These are phyloP conservation scores for Megalops cyprinoides DNA, from an alignment of 2,797 vertebrate species.

Conservation along the genomic window DNA sequence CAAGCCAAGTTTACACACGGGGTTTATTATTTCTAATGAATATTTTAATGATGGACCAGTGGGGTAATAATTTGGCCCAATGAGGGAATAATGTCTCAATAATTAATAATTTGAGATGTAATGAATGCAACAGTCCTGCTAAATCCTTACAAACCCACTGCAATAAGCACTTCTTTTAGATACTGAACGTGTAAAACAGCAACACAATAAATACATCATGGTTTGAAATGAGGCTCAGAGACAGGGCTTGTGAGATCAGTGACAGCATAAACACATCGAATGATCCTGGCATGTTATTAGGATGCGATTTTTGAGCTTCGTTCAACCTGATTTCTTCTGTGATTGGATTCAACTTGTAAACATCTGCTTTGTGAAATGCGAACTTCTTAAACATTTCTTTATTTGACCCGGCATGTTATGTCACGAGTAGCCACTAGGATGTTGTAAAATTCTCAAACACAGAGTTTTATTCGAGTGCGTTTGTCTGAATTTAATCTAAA, in stretches of 20 bases:
- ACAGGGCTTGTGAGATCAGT: not conserved
- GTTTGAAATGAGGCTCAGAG: too few relatives aligned
- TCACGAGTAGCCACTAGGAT: slow-evolving; percentile 9
- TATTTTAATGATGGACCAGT: not conserved
- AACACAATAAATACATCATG: too few relatives aligned
- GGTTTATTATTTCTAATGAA: not conserved
- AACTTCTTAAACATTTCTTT: too few relatives aligned
- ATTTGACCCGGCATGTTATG: not conserved
- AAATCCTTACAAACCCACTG: not conserved
- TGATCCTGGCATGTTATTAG: not conserved
- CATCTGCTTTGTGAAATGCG: not conserved
- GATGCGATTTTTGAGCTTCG: not conserved
- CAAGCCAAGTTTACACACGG: not conserved
- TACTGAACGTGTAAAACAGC: not conserved
- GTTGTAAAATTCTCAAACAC: not conserved
- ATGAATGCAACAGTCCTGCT: not conserved
- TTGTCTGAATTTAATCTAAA: not conserved
- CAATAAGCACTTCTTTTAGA: not conserved
- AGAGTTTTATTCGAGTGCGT: not conserved
- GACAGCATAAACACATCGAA: not conserved
- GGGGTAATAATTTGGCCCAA: not conserved
- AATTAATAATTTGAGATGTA: too few relatives aligned
- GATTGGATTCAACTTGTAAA: not conserved
- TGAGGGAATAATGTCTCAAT: not conserved
- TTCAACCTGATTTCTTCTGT: not conserved